Conservation (phyloP, 1,140 invertebrate species). For the Drosophila aff. region DNA sequence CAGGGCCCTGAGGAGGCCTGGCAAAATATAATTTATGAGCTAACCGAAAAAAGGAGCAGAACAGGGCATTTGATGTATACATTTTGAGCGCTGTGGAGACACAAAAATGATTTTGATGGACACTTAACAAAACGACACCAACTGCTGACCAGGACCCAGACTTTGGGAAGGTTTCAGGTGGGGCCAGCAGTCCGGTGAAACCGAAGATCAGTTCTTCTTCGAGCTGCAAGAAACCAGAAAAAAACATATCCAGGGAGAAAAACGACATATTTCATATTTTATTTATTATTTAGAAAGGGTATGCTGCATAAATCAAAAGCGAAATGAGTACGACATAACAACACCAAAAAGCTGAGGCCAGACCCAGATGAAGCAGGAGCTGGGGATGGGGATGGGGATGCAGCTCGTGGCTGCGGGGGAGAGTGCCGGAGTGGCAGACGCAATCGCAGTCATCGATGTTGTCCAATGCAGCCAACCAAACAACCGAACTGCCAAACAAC, state of each 20-base stretch:
- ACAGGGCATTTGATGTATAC: constrained; percentile 75
- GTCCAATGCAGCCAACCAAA: constrained; percentile 65
- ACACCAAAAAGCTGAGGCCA: constrained; percentile 70
- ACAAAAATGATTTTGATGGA: constrained; percentile 83
- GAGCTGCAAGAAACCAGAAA: constrained; percentile 6
- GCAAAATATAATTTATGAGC: constrained; percentile 77
- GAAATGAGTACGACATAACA: constrained; percentile 83
- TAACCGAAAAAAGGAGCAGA: constrained; percentile 48
- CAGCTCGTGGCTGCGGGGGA: constrained; percentile 5
- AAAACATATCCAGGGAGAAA: constrained; percentile 37
- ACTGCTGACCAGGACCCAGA: constrained; percentile 20
- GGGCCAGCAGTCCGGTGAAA: constrained; percentile 21
- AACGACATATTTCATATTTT: constrained; percentile 83
- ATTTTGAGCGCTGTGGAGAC: constrained; percentile 76
- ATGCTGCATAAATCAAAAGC: constrained; percentile 81
- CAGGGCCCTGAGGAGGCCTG: constrained; percentile 5
- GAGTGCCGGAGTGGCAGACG: constrained; percentile 30
- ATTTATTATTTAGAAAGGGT: constrained; percentile 84
- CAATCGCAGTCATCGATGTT: constrained; percentile 62
- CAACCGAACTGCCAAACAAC: constrained; percentile 50
- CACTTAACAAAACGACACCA: constrained; percentile 83
- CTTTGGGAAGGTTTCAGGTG: constrained; percentile 45
- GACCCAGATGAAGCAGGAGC: constrained; percentile 20
- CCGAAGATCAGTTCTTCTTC: constrained; percentile 42
- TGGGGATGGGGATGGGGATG: constrained; percentile 3